A percentile compares a stretch with the other conserved stretches of the same genome.
phyloP scores from a whole-genome alignment of 2,888 invertebrate species.

The Eucriotettix oculatus region DNA sequence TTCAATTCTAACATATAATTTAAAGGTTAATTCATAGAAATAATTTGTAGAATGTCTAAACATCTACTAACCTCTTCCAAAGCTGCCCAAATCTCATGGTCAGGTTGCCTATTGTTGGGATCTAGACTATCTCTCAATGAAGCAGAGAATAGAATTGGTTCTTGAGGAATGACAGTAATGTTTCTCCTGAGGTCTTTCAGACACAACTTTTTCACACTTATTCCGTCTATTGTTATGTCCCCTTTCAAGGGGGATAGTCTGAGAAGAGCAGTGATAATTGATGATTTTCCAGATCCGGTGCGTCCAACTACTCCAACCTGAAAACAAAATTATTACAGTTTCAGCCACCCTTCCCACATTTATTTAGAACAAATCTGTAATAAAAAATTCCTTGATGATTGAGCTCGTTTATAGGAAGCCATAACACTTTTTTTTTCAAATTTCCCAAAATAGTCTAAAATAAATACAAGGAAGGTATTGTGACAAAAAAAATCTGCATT shows the following conservation, averaged over 20 bases:
- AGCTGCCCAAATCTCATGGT: constrained; percentile 26
- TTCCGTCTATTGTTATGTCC: neutral
- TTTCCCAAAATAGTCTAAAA: no score
- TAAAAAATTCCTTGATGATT: no score
- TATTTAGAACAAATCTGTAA: no score
- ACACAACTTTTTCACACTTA: neutral
- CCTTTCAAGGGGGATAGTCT: neutral
- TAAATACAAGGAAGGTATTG: no score
- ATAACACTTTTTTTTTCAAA: no score
- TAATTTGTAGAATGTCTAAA: no score
- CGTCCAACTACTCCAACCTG: neutral
- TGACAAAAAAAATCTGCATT: no score
- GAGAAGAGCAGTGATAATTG: neutral
- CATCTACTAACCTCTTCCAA: constrained; percentile 23
- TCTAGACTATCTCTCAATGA: constrained; percentile 48
- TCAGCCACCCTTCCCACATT: no score
- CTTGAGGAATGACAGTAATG: constrained; percentile 32
- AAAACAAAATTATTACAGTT: neutral
- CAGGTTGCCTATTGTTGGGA: constrained; percentile 39
- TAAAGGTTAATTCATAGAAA: no score
- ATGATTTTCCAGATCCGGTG: neutral
- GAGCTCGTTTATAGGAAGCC: no score
- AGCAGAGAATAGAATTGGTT: constrained; percentile 49
- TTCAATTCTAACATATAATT: no score
- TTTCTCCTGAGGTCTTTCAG: neutral